phyloP scores from a whole-genome alignment of 2,797 vertebrate genomes.

The Gallinago nigripennis region DNA sequence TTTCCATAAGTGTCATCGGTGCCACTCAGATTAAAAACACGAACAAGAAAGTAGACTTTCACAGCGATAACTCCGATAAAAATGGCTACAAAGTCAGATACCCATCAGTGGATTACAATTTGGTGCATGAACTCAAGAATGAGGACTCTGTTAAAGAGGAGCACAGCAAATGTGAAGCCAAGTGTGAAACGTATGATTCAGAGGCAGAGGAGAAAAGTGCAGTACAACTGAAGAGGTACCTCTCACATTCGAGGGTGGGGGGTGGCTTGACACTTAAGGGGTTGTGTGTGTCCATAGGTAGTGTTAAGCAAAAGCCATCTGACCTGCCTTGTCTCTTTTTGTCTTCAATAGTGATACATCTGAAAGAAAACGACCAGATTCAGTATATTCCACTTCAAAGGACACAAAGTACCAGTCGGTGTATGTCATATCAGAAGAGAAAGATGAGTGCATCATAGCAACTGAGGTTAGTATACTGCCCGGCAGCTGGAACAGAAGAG shows the following conservation, averaged over 20 bases:
- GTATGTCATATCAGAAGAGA: conserved; percentile 96
- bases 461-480: conserved; percentile 86
- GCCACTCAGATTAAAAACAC: conserved; percentile 95
- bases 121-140: conserved; percentile 90
- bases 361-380: conserved; percentile 86
- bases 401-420: conserved; percentile 98
- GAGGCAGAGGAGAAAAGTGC: conserved; percentile 84
- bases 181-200: conserved; percentile 84
- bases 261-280: neutral
- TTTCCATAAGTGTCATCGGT: conserved; percentile 86
- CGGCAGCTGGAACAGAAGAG: neutral
- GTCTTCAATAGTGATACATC: conserved; percentile 80
- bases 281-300: neutral
- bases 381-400: conserved; percentile 81
- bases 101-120: conserved; percentile 93
- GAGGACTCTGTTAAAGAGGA: conserved; percentile 84
- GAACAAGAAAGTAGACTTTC: conserved; percentile 96
- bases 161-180: conserved; percentile 79
- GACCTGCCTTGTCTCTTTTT: conserved; percentile 14
- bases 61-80: conserved; percentile 87
- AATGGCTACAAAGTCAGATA: conserved; percentile 91
- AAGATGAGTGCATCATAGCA: conserved; percentile 97
- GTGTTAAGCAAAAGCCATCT: neutral
- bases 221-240: conserved; percentile 88
- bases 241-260: neutral